Conservation (phyloP, 2,888 invertebrate species). For the Rotaria macrura region DNA sequence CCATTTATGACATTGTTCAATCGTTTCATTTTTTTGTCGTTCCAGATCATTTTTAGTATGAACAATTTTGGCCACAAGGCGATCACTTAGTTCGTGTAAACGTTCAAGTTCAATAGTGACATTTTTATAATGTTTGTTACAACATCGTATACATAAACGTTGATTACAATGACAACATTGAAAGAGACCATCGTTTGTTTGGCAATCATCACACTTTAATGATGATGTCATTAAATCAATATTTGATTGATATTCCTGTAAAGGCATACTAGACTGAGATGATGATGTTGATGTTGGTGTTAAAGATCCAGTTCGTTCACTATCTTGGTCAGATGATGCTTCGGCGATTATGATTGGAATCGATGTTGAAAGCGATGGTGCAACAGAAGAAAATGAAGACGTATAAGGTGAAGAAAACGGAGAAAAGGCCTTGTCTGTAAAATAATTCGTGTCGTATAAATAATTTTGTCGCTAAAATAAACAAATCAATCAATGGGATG, state of each 20-base stretch:
- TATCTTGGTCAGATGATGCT: neutral
- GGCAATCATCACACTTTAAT: neutral
- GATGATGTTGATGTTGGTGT: neutral
- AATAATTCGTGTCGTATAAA: neutral
- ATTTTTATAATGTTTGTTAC: slow-evolving; percentile 13
- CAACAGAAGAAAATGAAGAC: neutral
- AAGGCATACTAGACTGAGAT: neutral
- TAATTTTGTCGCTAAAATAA: neutral
- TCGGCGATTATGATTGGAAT: neutral
- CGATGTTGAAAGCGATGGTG: neutral
- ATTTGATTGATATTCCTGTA: neutral
- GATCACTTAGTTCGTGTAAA: neutral
- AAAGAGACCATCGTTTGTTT: neutral
- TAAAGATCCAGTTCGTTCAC: neutral
- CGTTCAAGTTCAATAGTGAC: neutral
- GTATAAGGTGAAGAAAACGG: too few relatives aligned
- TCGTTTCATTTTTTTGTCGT: slow-evolving; percentile 12
- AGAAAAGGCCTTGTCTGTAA: neutral
- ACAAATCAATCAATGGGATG: neutral
- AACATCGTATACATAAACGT: slow-evolving; percentile 10
- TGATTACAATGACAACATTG: slow-evolving; percentile 22
- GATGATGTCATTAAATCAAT: neutral
- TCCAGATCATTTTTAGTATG: slow-evolving; percentile 11
- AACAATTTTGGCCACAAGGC: neutral
- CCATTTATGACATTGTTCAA: slow-evolving; percentile 21